Conservation (phyloP, 2,797 vertebrate species). For the Centropyge bicolor region DNA sequence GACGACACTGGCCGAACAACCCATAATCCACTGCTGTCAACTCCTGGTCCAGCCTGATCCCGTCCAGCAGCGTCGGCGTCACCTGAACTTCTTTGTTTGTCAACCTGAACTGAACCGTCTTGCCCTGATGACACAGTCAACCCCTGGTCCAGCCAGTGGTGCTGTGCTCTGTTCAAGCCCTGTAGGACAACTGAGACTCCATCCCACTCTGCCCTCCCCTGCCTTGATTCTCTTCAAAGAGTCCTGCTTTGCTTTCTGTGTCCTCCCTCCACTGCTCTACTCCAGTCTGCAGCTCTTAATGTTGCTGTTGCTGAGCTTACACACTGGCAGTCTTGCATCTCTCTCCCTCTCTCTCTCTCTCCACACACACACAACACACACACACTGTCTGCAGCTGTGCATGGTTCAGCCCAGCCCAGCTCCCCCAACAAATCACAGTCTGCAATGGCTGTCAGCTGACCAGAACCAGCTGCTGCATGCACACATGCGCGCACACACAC, state of each 20-base stretch:
- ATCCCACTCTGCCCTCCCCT: conserved; percentile 33
- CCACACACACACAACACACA: conserved; percentile 69
- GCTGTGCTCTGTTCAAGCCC: conserved; percentile 44
- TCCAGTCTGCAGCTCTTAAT: conserved; percentile 66
- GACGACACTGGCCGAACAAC: conserved; percentile 96
- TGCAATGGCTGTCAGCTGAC: conserved; percentile 92
- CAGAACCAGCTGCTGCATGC: conserved; percentile 74
- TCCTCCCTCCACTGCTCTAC: conserved; percentile 47
- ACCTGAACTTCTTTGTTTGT: conserved; percentile 34
- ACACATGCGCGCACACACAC: conserved; percentile 28
- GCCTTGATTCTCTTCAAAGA: conserved; percentile 31
- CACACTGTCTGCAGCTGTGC: conserved; percentile 93
- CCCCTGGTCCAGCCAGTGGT: conserved; percentile 76
- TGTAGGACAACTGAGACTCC: conserved; percentile 40
- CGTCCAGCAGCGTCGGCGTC: conserved; percentile 42
- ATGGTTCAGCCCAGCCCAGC: conserved; percentile 85
- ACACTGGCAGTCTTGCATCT: conserved; percentile 91
- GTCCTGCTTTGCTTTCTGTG: conserved; percentile 45
- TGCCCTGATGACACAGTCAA: conserved; percentile 29
- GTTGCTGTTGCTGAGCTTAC: conserved; percentile 85
- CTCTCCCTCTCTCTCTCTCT: conserved; percentile 26
- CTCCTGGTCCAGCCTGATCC: conserved; percentile 38
- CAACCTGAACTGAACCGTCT: conserved; percentile 18
- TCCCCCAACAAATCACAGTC: conserved; percentile 89
- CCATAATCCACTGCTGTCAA: conserved; percentile 85